These are phyloP conservation scores for Ips typographus DNA, from an alignment of 1,140 invertebrate genomes.

Conservation along the genomic window DNA sequence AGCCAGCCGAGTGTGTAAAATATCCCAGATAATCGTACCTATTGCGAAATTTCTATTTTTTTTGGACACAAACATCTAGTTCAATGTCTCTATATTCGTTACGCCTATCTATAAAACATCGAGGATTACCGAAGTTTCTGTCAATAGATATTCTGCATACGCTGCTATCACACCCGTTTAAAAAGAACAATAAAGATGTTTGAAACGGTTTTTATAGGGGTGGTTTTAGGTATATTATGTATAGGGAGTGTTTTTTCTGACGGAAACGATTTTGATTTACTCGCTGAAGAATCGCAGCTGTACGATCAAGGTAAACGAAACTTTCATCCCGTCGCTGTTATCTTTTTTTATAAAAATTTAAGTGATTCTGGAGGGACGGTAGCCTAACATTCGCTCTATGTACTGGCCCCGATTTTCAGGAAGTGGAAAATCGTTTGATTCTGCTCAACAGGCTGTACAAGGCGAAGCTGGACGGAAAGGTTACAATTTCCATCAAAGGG, in stretches of 20 bases:
- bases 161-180: too few species aligned
- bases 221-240: background rate
- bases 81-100: slow-evolving; percentile 25
- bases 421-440: slow-evolving; percentile 15
- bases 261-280: slow-evolving; percentile 19
- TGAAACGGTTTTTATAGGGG: background rate
- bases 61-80: slow-evolving; percentile 23
- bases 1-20: slow-evolving; percentile 24
- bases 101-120: slow-evolving; percentile 14
- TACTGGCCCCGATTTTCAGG: slow-evolving; percentile 8
- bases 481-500: slow-evolving; percentile 57
- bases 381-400: background rate
- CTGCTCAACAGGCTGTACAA: slow-evolving; percentile 37
- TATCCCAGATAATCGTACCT: slow-evolving; percentile 15
- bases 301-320: slow-evolving; percentile 16
- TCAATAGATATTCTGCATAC: too few species aligned
- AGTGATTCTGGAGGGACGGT: too few species aligned
- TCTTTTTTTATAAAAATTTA: too few species aligned
- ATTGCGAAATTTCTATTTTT: slow-evolving; percentile 7
- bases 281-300: slow-evolving; percentile 18
- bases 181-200: background rate
- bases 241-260: slow-evolving; percentile 7
- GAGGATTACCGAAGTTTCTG: background rate
- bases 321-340: background rate
- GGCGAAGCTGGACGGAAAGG: slow-evolving; percentile 42